Percentiles rank a stretch among this genome's conserved stretches.
phyloP scores from a whole-genome alignment of 2,113 vertebrate species.

The Alethe diademata region DNA sequence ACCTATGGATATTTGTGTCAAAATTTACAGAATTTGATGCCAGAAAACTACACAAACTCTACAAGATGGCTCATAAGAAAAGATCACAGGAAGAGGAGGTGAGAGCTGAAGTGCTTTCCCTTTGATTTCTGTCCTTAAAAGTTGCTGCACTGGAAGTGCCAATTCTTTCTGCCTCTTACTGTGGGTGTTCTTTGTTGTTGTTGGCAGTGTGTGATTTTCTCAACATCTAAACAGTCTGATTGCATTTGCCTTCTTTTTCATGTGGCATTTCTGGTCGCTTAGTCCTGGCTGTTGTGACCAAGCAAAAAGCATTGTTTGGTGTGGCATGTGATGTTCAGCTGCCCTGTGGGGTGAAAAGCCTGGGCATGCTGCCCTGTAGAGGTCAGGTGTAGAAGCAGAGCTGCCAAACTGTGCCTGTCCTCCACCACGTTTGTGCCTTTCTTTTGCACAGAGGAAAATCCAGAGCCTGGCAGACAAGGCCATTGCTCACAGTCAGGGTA shows the following conservation, averaged over 20 bases:
- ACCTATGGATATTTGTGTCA: constrained; percentile 99
- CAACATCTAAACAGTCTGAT: neutral
- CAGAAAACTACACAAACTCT: constrained; percentile 94
- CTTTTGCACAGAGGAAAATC: neutral
- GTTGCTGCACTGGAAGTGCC: neutral
- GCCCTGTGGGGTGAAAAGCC: neutral
- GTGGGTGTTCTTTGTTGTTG: neutral
- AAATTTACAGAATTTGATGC: constrained; percentile 99
- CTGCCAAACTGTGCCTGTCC: neutral
- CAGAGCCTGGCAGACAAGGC: neutral
- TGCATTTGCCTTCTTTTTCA: neutral
- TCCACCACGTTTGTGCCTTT: fast-evolving
- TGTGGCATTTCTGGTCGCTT: neutral
- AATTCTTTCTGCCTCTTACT: neutral
- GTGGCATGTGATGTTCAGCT: neutral
- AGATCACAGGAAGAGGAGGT: constrained; percentile 94
- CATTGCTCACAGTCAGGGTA: neutral
- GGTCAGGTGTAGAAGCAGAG: neutral
- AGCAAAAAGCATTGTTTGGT: neutral
- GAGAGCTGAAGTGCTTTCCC: neutral
- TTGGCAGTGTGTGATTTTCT: neutral
- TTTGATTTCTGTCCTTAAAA: neutral
- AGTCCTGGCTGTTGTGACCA: neutral
- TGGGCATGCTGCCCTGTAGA: neutral
- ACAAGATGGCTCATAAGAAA: constrained; percentile 99